These are phyloP conservation scores for Aldabrachelys gigantea DNA, from an alignment of 2,113 vertebrate species.

Conservation along the genomic window DNA sequence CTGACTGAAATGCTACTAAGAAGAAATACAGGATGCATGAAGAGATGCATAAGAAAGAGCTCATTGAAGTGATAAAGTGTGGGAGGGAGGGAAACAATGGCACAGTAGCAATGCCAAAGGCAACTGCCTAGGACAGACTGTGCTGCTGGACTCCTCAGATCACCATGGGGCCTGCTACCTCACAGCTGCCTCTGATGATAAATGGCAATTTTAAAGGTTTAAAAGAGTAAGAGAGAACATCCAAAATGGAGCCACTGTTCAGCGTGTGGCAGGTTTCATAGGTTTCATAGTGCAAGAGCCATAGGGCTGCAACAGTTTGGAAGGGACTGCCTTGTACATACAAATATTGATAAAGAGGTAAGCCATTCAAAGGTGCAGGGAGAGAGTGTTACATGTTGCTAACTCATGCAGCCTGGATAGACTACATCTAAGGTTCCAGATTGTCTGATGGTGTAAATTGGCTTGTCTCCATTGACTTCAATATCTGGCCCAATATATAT, in stretches of 20 bases:
- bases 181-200: background rate
- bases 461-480: background rate
- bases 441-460: background rate
- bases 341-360: background rate
- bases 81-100: background rate
- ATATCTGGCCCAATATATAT: background rate
- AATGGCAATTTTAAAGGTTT: background rate
- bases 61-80: background rate
- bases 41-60: background rate
- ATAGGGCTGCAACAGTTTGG: background rate
- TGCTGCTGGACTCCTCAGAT: background rate
- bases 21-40: background rate
- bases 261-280: background rate
- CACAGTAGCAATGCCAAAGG: background rate
- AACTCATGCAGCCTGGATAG: too few species aligned
- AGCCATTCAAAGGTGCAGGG: background rate
- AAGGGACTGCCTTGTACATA: background rate
- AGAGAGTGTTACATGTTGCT: background rate
- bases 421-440: background rate
- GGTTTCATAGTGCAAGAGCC: background rate
- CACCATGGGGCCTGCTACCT: background rate
- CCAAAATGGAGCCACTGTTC: constrained; percentile 4
- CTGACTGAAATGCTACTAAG: background rate
- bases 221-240: background rate
- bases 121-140: background rate